phyloP scores from a whole-genome alignment of 2,888 invertebrate genomes.

The Scelioninae gen. 1 region DNA sequence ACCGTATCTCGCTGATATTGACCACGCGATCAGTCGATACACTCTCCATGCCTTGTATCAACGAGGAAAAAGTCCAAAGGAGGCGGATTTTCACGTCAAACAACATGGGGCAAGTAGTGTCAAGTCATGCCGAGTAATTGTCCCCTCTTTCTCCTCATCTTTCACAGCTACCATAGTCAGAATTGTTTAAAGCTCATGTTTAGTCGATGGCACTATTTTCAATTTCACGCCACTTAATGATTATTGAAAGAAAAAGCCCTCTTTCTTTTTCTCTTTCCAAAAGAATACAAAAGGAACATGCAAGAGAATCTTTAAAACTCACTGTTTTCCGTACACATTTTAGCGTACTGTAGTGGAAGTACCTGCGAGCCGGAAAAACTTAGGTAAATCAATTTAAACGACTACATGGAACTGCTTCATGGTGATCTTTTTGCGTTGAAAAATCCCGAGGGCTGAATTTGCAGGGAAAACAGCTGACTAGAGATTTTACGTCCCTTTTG shows the following conservation, averaged over 20 bases:
- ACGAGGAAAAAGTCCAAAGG: slow-evolving; percentile 55
- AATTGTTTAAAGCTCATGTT: slow-evolving; percentile 18
- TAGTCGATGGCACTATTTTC: too few species aligned
- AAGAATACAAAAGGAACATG: neutral
- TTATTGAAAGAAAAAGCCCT: too few species aligned
- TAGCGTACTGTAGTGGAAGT: slow-evolving; percentile 64
- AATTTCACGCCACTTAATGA: too few species aligned
- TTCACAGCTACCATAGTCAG: neutral
- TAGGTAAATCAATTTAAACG: slow-evolving; percentile 82
- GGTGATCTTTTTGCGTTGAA: slow-evolving; percentile 63
- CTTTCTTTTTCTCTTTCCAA: too few species aligned
- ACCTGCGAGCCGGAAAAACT: slow-evolving; percentile 81
- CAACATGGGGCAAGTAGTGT: slow-evolving; percentile 78
- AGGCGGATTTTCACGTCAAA: slow-evolving; percentile 72
- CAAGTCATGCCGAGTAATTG: slow-evolving; percentile 84
- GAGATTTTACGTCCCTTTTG: slow-evolving; percentile 75
- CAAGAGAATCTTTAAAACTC: slow-evolving; percentile 10
- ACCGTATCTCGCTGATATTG: slow-evolving; percentile 62
- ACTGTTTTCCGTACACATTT: slow-evolving; percentile 27
- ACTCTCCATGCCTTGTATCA: slow-evolving; percentile 38
- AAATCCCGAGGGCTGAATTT: slow-evolving; percentile 77
- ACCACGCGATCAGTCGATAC: slow-evolving; percentile 60
- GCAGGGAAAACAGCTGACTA: slow-evolving; percentile 82
- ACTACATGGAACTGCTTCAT: slow-evolving; percentile 72
- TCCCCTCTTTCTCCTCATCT: slow-evolving; percentile 61